Percentiles rank a stretch among this genome's conserved stretches.
Conservation (phyloP, 2,888 invertebrate genomes). For the Plebejus anna region DNA sequence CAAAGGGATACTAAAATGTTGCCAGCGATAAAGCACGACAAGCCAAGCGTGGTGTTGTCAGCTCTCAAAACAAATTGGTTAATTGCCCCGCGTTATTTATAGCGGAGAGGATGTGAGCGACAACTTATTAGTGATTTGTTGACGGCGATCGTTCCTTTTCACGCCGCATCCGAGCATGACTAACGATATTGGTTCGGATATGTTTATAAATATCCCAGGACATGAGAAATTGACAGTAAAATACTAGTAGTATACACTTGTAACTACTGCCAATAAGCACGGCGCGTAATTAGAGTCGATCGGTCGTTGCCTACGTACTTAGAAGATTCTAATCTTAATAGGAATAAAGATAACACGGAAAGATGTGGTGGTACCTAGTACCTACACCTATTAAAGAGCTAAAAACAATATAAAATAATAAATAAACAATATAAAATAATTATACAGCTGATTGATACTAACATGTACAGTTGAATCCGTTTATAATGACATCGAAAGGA, state of each 20-base stretch:
- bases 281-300: too few species aligned
- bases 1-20: slow-evolving; percentile 72
- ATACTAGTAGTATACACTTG: not conserved
- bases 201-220: slow-evolving; percentile 19
- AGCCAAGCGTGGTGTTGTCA: slow-evolving; percentile 62
- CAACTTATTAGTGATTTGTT: slow-evolving; percentile 42
- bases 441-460: too few species aligned
- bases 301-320: too few species aligned
- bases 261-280: not conserved
- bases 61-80: slow-evolving; percentile 69
- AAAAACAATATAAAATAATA: too few species aligned
- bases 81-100: slow-evolving; percentile 58
- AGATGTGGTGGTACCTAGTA: too few species aligned
- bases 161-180: slow-evolving; percentile 17
- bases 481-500: too few species aligned
- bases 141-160: slow-evolving; percentile 34
- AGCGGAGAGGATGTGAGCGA: slow-evolving; percentile 38
- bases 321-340: too few species aligned
- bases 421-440: too few species aligned
- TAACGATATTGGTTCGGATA: slow-evolving; percentile 27
- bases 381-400: too few species aligned
- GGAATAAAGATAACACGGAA: too few species aligned
- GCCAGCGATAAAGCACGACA: slow-evolving; percentile 64
- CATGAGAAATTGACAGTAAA: not conserved
- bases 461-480: too few species aligned